Conservation (phyloP, 2,797 vertebrate genomes). For the Pangasius macronema region DNA sequence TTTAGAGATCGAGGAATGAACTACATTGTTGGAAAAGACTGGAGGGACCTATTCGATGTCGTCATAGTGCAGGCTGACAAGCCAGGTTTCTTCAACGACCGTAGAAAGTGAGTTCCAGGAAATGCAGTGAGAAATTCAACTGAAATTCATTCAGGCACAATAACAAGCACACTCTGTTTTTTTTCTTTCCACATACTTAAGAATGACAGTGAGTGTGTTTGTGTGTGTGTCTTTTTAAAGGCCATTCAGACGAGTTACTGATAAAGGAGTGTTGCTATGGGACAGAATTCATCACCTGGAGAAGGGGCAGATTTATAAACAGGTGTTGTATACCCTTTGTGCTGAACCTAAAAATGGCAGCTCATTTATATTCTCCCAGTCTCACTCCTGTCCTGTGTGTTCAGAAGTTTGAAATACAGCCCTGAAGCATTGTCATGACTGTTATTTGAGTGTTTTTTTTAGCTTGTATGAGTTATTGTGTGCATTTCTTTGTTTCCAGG, state of each 20-base stretch:
- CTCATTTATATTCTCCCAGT: not conserved
- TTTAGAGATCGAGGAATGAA: constrained; percentile 92
- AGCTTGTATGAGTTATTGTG: not conserved
- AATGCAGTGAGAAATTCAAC: not conserved
- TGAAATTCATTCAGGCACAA: not conserved
- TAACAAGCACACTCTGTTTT: not conserved
- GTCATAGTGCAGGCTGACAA: constrained; percentile 98
- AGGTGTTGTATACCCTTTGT: constrained; percentile 74
- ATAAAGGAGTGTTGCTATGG: constrained; percentile 92
- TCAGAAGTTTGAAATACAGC: constrained; percentile 6
- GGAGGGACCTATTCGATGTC: constrained; percentile 94
- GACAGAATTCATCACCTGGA: constrained; percentile 93
- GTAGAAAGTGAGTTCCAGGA: constrained; percentile 82
- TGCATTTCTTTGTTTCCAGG: constrained; percentile 72
- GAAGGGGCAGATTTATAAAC: constrained; percentile 98
- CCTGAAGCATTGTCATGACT: not conserved
- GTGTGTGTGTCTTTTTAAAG: constrained; percentile 64
- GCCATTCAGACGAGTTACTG: constrained; percentile 93
- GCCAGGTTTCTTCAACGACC: constrained; percentile 96
- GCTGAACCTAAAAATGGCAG: constrained; percentile 20
- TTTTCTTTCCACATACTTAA: constrained; percentile 12
- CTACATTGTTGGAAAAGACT: constrained; percentile 95
- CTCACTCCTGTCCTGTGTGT: not conserved
- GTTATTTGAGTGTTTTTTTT: not conserved
- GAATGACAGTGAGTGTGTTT: constrained; percentile 7